phyloP scores from a whole-genome alignment of 2,888 invertebrate genomes.

The Augiades crinisus region DNA sequence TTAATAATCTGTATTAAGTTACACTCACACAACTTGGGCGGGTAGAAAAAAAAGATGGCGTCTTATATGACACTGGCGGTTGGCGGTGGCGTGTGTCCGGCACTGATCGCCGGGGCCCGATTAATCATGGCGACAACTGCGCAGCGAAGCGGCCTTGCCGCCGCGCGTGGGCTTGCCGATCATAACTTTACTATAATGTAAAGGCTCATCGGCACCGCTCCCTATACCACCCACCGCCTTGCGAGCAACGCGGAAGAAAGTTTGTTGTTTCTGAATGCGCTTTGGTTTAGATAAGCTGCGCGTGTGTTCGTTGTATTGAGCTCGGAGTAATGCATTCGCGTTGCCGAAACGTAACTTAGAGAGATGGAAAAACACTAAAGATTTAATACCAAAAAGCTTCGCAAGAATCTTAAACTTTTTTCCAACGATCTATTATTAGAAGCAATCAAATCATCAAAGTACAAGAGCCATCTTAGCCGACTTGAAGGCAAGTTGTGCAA shows the following conservation, averaged over 20 bases:
- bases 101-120: constrained; percentile 61
- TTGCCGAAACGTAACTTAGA: too few species aligned
- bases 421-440: too few species aligned
- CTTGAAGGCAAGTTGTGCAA: too few species aligned
- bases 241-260: constrained; percentile 37
- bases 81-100: constrained; percentile 64
- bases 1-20: too few species aligned
- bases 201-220: constrained; percentile 55
- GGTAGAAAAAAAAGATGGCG: background rate
- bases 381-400: too few species aligned
- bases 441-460: too few species aligned
- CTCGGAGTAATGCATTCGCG: too few species aligned
- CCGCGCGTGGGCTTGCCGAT: constrained; percentile 66
- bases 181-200: constrained; percentile 56
- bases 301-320: too few species aligned
- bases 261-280: background rate
- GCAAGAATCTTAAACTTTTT: too few species aligned
- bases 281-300: too few species aligned
- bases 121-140: constrained; percentile 77
- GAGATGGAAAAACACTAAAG: too few species aligned
- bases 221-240: constrained; percentile 35
- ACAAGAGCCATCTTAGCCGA: too few species aligned
- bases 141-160: constrained; percentile 69
- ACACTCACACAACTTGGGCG: constrained; percentile 12
- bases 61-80: constrained; percentile 41